Evolutionary conservation across 2,888 invertebrate species (phyloP).

Genomic region (Nephrotoma guestfalica): DNA sequence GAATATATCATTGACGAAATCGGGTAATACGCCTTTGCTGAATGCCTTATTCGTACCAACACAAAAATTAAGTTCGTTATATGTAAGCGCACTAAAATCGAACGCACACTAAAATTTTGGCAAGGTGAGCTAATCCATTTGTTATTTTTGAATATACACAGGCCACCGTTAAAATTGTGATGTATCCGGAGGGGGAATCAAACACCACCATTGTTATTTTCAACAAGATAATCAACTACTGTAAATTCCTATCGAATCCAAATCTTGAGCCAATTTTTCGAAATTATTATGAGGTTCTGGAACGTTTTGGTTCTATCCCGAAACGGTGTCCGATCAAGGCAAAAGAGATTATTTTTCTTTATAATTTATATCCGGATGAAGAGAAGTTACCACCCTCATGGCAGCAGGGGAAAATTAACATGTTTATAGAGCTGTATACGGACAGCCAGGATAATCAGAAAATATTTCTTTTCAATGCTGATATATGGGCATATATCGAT

Average conservation of each 20-base stretch:
- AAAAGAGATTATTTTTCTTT: neutral
- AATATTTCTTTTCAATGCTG: neutral
- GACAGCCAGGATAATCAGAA: neutral
- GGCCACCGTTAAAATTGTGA: neutral
- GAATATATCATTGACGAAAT: neutral
- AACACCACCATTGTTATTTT: neutral
- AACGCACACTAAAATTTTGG: neutral
- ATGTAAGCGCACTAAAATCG: neutral
- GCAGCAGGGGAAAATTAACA: neutral
- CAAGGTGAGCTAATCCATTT: neutral
- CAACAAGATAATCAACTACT: neutral
- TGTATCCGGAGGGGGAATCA: neutral
- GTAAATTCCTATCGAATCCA: neutral
- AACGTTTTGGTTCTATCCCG: neutral
- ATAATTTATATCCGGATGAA: neutral
- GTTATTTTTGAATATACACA: neutral
- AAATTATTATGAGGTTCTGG: neutral
- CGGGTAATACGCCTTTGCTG: neutral
- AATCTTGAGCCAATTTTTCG: neutral
- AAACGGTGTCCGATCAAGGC: neutral
- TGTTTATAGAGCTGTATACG: neutral
- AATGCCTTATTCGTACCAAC: neutral
- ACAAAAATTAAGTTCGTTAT: neutral
- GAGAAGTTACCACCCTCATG: neutral
- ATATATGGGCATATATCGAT: neutral